These are phyloP conservation scores for Cantharis flavilabris DNA, from an alignment of 2,888 invertebrate genomes.

Conservation along the genomic window DNA sequence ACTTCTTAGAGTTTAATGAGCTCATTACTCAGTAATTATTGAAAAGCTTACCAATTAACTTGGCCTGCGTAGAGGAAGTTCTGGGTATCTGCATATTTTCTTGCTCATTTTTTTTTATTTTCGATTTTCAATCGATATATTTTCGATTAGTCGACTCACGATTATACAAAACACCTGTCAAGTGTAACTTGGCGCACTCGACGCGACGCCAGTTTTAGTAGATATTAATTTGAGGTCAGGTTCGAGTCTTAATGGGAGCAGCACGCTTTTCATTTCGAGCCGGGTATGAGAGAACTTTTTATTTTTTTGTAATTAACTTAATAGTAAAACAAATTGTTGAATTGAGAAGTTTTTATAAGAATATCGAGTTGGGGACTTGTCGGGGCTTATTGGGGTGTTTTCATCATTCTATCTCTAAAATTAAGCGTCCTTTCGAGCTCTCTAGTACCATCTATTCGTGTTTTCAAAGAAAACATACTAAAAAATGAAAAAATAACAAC, in stretches of 20 bases:
- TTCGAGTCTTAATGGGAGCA: background rate
- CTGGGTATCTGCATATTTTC: conserved; percentile 1
- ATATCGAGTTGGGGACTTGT: background rate
- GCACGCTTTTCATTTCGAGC: background rate
- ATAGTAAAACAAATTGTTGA: background rate
- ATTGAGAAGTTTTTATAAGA: background rate
- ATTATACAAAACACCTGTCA: background rate
- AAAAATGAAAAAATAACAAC: conserved; percentile 55
- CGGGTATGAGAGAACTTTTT: background rate
- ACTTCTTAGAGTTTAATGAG: conserved; percentile 16
- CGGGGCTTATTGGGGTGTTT: conserved; percentile 8
- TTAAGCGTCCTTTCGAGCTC: conserved; percentile 6
- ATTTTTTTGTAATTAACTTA: background rate
- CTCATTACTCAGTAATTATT: conserved; percentile 22
- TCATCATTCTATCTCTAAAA: conserved; percentile 6
- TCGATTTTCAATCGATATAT: background rate
- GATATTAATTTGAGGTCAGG: background rate
- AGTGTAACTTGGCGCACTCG: background rate
- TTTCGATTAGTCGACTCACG: background rate
- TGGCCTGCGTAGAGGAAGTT: background rate
- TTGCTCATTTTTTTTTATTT: background rate
- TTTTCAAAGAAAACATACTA: conserved; percentile 53
- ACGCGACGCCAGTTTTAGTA: background rate
- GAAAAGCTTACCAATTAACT: conserved; percentile 23
- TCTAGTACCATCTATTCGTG: conserved; percentile 44